These are phyloP conservation scores for Drosophila pectinifera DNA, from an alignment of 1,140 invertebrate species.

Conservation along the genomic window DNA sequence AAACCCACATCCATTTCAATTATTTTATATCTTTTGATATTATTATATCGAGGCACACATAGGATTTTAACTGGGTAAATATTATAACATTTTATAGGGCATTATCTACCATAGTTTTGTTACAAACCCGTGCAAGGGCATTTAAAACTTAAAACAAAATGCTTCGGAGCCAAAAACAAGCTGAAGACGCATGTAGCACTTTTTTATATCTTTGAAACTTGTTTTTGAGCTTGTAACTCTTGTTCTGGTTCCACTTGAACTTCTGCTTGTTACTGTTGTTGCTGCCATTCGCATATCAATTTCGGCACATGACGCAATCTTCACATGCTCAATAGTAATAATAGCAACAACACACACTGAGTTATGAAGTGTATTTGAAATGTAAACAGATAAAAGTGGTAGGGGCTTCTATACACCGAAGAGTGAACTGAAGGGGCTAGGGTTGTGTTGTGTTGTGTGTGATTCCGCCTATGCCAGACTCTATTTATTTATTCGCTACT, in stretches of 20 bases:
- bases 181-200: conserved; percentile 13
- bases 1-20: background rate
- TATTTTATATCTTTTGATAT: background rate
- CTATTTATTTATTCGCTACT: conserved; percentile 31
- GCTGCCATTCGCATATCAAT: conserved; percentile 74
- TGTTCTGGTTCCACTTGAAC: conserved; percentile 52
- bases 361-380: conserved; percentile 79
- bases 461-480: conserved; percentile 11
- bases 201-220: conserved; percentile 34
- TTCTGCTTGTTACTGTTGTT: conserved; percentile 42
- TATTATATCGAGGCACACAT: background rate
- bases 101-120: background rate
- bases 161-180: background rate
- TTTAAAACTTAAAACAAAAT: conserved; percentile 23
- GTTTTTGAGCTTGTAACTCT: conserved; percentile 59
- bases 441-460: too few relatives aligned
- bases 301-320: conserved; percentile 82
- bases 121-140: background rate
- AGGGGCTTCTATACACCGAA: conserved; percentile 16
- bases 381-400: conserved; percentile 72
- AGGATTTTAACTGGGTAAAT: background rate
- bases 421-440: background rate
- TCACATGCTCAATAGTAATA: conserved; percentile 71
- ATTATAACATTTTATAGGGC: background rate
- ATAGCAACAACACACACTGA: conserved; percentile 30